phyloP scores from a whole-genome alignment of 1,140 invertebrate genomes.

The Phocides pigmalion region DNA sequence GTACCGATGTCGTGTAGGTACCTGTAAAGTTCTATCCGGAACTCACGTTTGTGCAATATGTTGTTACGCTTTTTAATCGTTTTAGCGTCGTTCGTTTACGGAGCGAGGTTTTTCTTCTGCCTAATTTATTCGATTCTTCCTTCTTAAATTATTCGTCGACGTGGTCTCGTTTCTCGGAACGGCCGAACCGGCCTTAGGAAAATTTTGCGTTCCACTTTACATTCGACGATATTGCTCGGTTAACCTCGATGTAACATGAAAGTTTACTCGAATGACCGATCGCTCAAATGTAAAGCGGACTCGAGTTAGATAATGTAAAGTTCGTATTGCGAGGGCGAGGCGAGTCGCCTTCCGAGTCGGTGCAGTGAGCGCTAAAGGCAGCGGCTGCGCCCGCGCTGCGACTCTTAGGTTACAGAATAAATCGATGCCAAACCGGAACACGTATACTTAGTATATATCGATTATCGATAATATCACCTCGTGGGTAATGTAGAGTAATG shows the following conservation, averaged over 20 bases:
- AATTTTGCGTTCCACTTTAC: constrained; percentile 33
- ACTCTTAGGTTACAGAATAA: constrained; percentile 71
- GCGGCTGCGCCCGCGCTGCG: constrained; percentile 42
- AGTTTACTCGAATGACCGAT: not conserved
- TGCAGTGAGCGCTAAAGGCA: constrained; percentile 43
- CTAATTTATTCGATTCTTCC: constrained; percentile 45
- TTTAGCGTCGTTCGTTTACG: constrained; percentile 63
- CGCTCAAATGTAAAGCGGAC: constrained; percentile 21
- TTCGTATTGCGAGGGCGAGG: constrained; percentile 18
- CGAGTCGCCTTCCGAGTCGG: constrained; percentile 34
- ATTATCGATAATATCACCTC: constrained; percentile 77
- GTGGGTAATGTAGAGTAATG: constrained; percentile 73
- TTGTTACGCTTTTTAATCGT: constrained; percentile 78
- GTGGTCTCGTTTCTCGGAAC: constrained; percentile 55
- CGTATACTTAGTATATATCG: constrained; percentile 79
- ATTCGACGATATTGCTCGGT: constrained; percentile 31
- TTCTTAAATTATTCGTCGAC: constrained; percentile 59
- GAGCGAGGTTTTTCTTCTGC: constrained; percentile 47
- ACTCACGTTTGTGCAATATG: constrained; percentile 73
- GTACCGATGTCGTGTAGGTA: constrained; percentile 54
- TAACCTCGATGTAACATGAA: not conserved
- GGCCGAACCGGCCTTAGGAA: constrained; percentile 41
- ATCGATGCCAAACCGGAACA: constrained; percentile 80
- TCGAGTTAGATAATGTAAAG: constrained; percentile 25
- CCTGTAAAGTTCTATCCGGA: constrained; percentile 60